Evolutionary conservation across 2,888 invertebrate species (phyloP).

Genomic region (Steinernema hermaphroditum): DNA sequence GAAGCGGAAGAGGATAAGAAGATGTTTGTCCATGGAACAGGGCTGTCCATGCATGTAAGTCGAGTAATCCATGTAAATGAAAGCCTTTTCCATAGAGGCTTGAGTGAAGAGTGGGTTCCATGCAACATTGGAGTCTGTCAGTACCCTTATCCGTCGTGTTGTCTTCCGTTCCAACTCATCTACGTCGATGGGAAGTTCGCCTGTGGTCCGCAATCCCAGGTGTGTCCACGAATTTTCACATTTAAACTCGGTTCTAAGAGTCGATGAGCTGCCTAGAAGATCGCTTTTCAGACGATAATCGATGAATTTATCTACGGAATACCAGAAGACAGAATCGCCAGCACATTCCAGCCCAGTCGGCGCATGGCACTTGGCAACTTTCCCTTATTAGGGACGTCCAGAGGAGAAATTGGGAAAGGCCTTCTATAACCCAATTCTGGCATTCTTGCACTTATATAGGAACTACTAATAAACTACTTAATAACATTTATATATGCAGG

Average conservation of each 20-base stretch:
- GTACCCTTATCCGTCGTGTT: slow-evolving; percentile 50
- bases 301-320: slow-evolving; percentile 3
- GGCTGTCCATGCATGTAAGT: slow-evolving; percentile 52
- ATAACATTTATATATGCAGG: too few species aligned
- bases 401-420: too few species aligned
- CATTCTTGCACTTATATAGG: too few species aligned
- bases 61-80: neutral
- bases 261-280: too few species aligned
- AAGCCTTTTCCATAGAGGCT: slow-evolving; percentile 37
- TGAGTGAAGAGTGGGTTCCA: slow-evolving; percentile 44
- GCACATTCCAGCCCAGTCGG: too few species aligned
- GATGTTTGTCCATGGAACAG: slow-evolving; percentile 41
- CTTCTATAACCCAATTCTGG: too few species aligned
- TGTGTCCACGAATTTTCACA: too few species aligned
- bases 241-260: too few species aligned
- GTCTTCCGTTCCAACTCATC: slow-evolving; percentile 46
- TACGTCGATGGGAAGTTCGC: slow-evolving; percentile 47
- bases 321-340: neutral
- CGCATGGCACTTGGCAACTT: too few species aligned
- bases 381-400: too few species aligned
- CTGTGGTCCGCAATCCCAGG: slow-evolving; percentile 48
- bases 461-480: too few species aligned
- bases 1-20: slow-evolving; percentile 36
- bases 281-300: neutral
- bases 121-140: slow-evolving; percentile 48